Base-by-base conservation (phyloP, 2,113 vertebrate species). In the Amazona vittata region DNA sequence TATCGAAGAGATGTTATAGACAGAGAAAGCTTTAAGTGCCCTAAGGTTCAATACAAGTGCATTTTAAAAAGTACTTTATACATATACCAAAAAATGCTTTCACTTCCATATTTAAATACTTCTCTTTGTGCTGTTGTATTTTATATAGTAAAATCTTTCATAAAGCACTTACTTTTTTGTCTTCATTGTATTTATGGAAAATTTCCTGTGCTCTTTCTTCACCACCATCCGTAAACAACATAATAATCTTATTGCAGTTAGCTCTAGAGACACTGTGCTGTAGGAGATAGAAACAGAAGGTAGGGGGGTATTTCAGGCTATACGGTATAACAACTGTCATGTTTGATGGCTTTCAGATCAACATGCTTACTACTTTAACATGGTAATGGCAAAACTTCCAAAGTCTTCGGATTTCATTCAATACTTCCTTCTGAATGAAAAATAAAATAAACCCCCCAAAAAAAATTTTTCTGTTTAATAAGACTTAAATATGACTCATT, bases 161-260 rank as follows among this genome's bases (percentile, higher is more conserved):
- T 41, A 26, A 26, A 59, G 24, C 17, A 94, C 98, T 98, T 96
- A 99, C 99, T 97, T 99, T 99, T 97, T 99, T 99, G 90, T 99
- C 98, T 75, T 98, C 98, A 60, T 99, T 99, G 83, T 99, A 99
- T 96, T 98, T 99, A 86, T 98, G 93, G 94, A 99, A 98, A 96
- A 99, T 99, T 94, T 99, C 98, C 96, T 99, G 98, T 18, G 99
- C 99, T 97, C 98, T 98, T 96, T 99, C 99, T 97, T 99, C 99
- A 92, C 99, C 99, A 90, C 99, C 99, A 63, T 99, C 99, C 50
- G 99, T 99, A 94, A 99, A 99, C 91, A 99, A 96, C 99, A 99
- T 99, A 84, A 99, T 99, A 93, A 99, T 99, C 97, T 99, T 99
- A 97, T 99, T 99, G 98, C 99, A 99, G 97, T 99, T 99, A 78